Conservation (phyloP, 2,113 vertebrate genomes). For the Oncorhynchus kisutch region DNA sequence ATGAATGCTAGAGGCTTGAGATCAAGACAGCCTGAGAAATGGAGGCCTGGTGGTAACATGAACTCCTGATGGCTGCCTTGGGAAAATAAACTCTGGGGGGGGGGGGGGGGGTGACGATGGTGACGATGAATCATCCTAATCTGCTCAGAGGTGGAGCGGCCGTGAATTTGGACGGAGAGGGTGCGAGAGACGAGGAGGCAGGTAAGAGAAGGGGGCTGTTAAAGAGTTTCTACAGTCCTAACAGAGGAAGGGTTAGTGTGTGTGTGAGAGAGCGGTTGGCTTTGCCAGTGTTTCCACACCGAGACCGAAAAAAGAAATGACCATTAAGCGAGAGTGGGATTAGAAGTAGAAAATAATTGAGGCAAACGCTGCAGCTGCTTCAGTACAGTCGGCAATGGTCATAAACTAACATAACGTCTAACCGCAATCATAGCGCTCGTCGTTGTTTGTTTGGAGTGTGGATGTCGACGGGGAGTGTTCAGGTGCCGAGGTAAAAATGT, state of each 20-base stretch:
- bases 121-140: constrained; percentile 40
- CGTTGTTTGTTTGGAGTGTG: too few relatives aligned
- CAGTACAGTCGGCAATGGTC: too few relatives aligned
- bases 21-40: constrained; percentile 27
- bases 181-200: constrained; percentile 41
- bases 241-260: not conserved
- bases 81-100: constrained; percentile 27
- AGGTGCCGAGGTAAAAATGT: too few relatives aligned
- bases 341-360: too few relatives aligned
- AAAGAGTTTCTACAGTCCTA: not conserved
- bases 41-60: constrained; percentile 22
- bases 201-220: not conserved
- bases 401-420: too few relatives aligned
- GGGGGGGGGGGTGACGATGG: too few relatives aligned
- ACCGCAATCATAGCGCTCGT: not conserved
- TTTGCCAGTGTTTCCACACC: too few relatives aligned
- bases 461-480: too few relatives aligned
- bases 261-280: too few relatives aligned
- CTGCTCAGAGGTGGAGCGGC: constrained; percentile 7
- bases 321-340: too few relatives aligned
- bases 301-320: too few relatives aligned
- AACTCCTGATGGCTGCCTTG: constrained; percentile 50
- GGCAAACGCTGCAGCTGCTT: too few relatives aligned
- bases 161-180: constrained; percentile 21
- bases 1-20: constrained; percentile 45